Evolutionary conservation across 2,797 vertebrate genomes (phyloP).

Genomic region (Hirundo rustica): DNA sequence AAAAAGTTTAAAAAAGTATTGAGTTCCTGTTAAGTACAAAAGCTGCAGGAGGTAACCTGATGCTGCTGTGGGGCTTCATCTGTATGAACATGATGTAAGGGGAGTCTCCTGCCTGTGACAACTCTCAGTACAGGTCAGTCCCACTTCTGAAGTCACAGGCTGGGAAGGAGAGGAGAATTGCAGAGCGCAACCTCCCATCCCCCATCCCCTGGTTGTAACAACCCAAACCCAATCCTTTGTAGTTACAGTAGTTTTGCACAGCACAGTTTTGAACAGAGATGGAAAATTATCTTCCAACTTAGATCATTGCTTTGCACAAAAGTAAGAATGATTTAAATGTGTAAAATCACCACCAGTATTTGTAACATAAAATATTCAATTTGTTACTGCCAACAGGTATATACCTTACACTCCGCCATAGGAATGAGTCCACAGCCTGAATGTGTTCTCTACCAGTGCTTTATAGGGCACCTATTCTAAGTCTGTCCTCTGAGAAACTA

Average conservation of each 20-base stretch:
- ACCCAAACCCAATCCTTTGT: background rate
- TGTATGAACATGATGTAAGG: background rate
- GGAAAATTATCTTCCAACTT: background rate
- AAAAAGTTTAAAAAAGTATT: background rate
- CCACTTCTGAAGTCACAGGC: background rate
- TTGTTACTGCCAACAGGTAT: background rate
- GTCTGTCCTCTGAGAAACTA: background rate
- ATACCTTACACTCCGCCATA: background rate
- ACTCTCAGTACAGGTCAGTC: fast-evolving
- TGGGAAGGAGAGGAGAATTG: background rate
- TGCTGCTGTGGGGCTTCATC: background rate
- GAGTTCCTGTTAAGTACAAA: background rate
- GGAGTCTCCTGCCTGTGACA: background rate
- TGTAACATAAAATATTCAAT: background rate
- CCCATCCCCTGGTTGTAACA: fast-evolving
- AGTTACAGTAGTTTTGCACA: background rate
- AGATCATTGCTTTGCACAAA: background rate
- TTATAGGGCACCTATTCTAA: background rate
- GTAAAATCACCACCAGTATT: background rate
- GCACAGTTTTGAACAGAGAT: background rate
- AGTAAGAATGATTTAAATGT: background rate
- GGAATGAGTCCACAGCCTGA: background rate
- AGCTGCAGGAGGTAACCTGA: background rate
- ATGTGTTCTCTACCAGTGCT: background rate
- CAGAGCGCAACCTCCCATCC: background rate